Evolutionary conservation across 2,113 vertebrate species (phyloP), one percentile per base, ranked within the genome.

Genomic region (Rutilus rutilus): DNA sequence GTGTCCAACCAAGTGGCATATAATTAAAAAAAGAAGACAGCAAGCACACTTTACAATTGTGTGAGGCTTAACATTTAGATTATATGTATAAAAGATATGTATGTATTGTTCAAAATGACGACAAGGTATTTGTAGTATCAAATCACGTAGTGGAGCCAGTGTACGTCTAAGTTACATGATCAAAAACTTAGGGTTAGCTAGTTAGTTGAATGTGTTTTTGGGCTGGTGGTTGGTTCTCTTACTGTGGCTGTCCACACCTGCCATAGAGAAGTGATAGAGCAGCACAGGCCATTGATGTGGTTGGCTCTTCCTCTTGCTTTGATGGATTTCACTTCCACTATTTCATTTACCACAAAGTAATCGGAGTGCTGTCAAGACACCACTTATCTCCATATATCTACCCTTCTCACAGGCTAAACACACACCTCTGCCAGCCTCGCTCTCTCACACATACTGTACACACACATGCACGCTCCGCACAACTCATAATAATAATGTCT

Each of bases 311-410:
- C 75, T 81, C 69, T 80, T 25, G 21, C 84, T 83, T 86, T 86
- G 87, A 89, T 88, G 65, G 89, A 82, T 80, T 84, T 84, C 77
- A 84, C 42, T 87, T 90, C 84, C 87, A 86, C 77, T 85, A 64
- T 86, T 89, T 84, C 78, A 64, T 73, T 89, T 85, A 88, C 84
- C 84, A 76, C 88, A 88, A 87, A 78, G 77, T 88, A 86, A 89
- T 86, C 71, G 64, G 74, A 85, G 82, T 78, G 69, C 77, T 64
- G 50, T 85, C 78, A 84, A 80, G 71, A 81, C 57, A 74, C 76
- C 78, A 73, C 85, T 88, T 89, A 87, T 90, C 84, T 84, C 67
- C 81, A 79, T 74, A 84, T 9, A 86, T 85, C 85, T 79, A 78
- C 87, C 83, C 74, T 81, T 85, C 83, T 83, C 30, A 8, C 33